Percentiles rank a stretch among this genome's conserved stretches.
phyloP scores from a whole-genome alignment of 2,797 vertebrate genomes.

The Coregonus sp. region DNA sequence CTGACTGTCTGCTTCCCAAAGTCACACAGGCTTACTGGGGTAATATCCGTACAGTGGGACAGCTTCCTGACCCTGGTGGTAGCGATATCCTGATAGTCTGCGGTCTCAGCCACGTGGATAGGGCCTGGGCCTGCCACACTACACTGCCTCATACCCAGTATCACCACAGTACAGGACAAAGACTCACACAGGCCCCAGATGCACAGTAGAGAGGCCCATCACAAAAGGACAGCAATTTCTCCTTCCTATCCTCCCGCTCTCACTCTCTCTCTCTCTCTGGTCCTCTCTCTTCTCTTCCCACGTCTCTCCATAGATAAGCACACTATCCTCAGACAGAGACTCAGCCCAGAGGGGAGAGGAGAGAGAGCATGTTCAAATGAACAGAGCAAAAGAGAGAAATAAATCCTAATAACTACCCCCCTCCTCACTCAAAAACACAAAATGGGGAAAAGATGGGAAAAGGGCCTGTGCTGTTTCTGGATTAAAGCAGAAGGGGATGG shows the following conservation, averaged over 20 bases:
- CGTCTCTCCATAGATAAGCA: constrained; percentile 4
- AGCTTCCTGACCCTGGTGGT: background rate
- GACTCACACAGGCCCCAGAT: background rate
- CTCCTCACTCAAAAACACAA: constrained; percentile 40
- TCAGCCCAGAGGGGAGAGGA: background rate
- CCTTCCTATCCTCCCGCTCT: constrained; percentile 20
- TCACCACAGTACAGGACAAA: background rate
- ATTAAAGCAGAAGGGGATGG: constrained; percentile 30
- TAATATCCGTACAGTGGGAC: background rate
- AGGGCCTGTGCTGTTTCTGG: background rate
- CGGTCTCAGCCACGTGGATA: background rate
- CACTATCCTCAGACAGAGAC: constrained; percentile 37
- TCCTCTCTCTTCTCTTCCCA: constrained; percentile 36
- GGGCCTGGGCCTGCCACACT: background rate
- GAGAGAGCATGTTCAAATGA: constrained; percentile 37
- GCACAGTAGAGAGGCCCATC: constrained; percentile 8
- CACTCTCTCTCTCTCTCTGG: too few species aligned
- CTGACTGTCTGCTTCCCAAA: background rate
- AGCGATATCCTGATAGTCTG: background rate
- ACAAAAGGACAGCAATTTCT: constrained; percentile 31
- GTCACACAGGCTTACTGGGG: background rate
- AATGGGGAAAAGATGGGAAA: constrained; percentile 29
- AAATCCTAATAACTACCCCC: constrained; percentile 61
- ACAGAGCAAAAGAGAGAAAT: constrained; percentile 43
- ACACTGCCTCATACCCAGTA: background rate